Evolutionary conservation across 2,888 invertebrate genomes (phyloP).

Genomic region (Chaetoderma sp.): DNA sequence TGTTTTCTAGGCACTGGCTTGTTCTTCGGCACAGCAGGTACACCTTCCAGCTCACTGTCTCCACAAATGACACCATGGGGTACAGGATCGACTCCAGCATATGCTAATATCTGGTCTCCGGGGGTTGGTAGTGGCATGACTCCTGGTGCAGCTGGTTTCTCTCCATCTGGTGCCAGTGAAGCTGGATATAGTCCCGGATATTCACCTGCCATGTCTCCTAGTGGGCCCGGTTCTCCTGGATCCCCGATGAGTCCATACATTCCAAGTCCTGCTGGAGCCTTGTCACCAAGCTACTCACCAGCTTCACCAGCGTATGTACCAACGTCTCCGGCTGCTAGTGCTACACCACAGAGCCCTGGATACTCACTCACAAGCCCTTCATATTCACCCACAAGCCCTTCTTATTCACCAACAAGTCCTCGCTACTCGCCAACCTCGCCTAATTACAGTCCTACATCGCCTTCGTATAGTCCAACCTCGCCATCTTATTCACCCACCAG

Average conservation of each 20-base stretch:
- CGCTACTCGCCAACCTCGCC: slow-evolving; percentile 76
- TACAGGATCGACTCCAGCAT: slow-evolving; percentile 74
- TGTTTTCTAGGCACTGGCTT: slow-evolving; percentile 58
- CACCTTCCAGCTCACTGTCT: slow-evolving; percentile 60
- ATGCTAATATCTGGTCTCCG: slow-evolving; percentile 70
- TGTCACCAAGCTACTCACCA: slow-evolving; percentile 66
- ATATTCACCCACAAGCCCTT: slow-evolving; percentile 73
- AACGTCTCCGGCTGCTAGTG: slow-evolving; percentile 71
- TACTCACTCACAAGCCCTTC: slow-evolving; percentile 75
- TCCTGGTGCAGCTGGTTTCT: slow-evolving; percentile 96
- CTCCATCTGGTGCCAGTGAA: slow-evolving; percentile 95
- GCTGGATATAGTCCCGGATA: slow-evolving; percentile 77
- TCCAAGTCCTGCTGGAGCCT: slow-evolving; percentile 79
- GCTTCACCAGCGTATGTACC: slow-evolving; percentile 76
- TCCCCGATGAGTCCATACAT: slow-evolving; percentile 66
- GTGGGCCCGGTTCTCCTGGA: slow-evolving; percentile 64
- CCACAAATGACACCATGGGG: slow-evolving; percentile 83
- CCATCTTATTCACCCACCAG: slow-evolving; percentile 64
- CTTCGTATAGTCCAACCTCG: slow-evolving; percentile 64
- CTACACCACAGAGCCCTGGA: slow-evolving; percentile 64
- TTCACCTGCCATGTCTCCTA: slow-evolving; percentile 74
- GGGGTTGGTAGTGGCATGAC: slow-evolving; percentile 91
- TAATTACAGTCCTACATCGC: slow-evolving; percentile 75
- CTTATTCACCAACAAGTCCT: slow-evolving; percentile 75
- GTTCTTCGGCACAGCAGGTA: slow-evolving; percentile 65